These are phyloP conservation scores for Trachymyrmex septentrionalis DNA, from an alignment of 1,140 invertebrate species.

Conservation along the genomic window DNA sequence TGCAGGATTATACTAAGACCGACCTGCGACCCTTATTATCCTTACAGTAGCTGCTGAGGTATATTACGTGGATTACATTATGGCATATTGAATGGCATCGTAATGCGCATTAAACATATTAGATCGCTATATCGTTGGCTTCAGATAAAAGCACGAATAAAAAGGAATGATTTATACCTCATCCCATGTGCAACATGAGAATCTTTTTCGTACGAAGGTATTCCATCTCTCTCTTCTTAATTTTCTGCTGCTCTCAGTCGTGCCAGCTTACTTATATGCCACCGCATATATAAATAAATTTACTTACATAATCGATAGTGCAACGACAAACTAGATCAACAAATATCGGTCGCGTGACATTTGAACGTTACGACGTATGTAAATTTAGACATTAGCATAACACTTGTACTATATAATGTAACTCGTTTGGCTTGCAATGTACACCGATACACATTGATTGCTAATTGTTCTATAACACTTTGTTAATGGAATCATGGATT, in stretches of 20 bases:
- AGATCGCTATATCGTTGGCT: slow-evolving; percentile 46
- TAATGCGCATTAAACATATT: slow-evolving; percentile 67
- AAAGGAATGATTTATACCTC: slow-evolving; percentile 59
- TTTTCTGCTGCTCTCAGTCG: slow-evolving; percentile 35
- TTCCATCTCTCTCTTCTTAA: slow-evolving; percentile 17
- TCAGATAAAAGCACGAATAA: slow-evolving; percentile 46
- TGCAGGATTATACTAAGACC: slow-evolving; percentile 42
- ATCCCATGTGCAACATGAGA: slow-evolving; percentile 14
- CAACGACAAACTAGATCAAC: not conserved
- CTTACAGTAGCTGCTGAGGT: slow-evolving; percentile 10
- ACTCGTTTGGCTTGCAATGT: not conserved
- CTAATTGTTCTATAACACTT: not conserved
- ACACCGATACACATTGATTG: not conserved
- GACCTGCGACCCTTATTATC: slow-evolving; percentile 57
- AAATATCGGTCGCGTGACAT: not conserved
- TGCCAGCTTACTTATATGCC: not conserved
- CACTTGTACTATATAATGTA: slow-evolving; percentile 14
- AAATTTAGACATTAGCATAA: slow-evolving; percentile 48
- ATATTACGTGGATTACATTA: slow-evolving; percentile 53
- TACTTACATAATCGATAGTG: not conserved
- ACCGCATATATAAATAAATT: slow-evolving; percentile 33
- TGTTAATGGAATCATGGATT: not conserved
- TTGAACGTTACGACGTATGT: slow-evolving; percentile 16
- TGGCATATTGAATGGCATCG: slow-evolving; percentile 57
- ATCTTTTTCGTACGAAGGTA: slow-evolving; percentile 24